phyloP scores from a whole-genome alignment of 2,797 vertebrate species.

The Scleropages formosus region DNA sequence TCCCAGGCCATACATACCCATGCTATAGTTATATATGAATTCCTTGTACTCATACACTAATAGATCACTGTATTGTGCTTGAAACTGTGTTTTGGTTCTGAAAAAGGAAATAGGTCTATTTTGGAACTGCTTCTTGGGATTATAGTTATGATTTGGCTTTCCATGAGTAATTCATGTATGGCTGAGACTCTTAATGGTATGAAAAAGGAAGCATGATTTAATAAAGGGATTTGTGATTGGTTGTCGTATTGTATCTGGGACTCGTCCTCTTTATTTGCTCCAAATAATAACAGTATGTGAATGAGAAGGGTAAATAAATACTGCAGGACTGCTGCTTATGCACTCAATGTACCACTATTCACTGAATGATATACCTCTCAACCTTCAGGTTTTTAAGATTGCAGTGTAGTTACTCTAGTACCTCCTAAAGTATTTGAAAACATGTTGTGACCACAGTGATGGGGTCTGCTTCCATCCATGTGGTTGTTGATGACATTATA shows the following conservation, averaged over 20 bases:
- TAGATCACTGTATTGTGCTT: too few relatives aligned
- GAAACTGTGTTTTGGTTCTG: too few relatives aligned
- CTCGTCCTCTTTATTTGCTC: slow-evolving; percentile 5
- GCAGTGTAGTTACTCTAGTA: too few relatives aligned
- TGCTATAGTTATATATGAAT: too few relatives aligned
- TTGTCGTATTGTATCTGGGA: background rate
- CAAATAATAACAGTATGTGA: background rate
- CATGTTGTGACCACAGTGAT: background rate
- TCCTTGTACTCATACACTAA: too few relatives aligned
- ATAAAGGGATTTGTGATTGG: background rate
- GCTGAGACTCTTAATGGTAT: background rate
- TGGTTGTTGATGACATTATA: background rate
- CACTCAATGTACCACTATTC: background rate
- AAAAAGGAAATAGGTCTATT: too few relatives aligned
- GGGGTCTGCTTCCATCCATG: background rate
- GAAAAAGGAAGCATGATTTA: background rate
- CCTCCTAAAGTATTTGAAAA: background rate
- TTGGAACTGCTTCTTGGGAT: too few relatives aligned
- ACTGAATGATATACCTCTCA: background rate
- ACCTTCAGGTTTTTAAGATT: background rate
- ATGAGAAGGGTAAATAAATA: background rate
- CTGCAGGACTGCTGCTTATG: background rate
- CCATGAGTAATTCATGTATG: background rate
- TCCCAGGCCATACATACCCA: too few relatives aligned
- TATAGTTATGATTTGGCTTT: too few relatives aligned